Percentiles rank a stretch among this genome's conserved stretches.
These are phyloP conservation scores for Porites rus DNA, from an alignment of 92 coral and sea anemone genomes.

Conservation along the genomic window DNA sequence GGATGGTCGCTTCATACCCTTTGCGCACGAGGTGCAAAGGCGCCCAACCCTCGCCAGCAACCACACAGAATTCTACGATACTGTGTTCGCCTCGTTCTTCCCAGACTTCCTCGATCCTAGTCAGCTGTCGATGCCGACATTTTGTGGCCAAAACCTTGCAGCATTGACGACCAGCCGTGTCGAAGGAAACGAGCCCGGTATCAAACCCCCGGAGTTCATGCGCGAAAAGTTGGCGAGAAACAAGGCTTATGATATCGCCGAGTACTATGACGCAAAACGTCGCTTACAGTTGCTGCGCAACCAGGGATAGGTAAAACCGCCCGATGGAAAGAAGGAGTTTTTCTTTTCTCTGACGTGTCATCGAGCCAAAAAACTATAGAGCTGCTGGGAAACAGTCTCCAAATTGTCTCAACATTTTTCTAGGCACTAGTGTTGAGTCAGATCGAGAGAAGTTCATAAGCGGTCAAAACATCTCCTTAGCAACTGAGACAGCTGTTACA, in stretches of 20 bases:
- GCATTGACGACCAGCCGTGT: background rate
- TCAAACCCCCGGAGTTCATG: background rate
- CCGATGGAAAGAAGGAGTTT: background rate
- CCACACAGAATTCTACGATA: constrained; percentile 9
- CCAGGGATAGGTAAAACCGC: background rate
- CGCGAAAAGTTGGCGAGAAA: background rate
- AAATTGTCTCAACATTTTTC: no score
- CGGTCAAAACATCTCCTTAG: no score
- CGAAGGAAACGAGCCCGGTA: background rate
- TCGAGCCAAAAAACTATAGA: background rate
- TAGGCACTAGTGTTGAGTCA: no score
- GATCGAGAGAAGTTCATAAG: no score
- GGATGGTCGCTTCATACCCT: constrained; percentile 36
- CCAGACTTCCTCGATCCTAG: constrained; percentile 33
- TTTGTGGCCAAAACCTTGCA: constrained; percentile 5
- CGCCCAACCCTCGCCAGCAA: constrained; percentile 15
- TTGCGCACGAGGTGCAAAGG: background rate
- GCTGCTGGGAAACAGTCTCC: no score
- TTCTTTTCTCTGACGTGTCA: background rate
- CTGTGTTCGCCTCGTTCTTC: constrained; percentile 23
- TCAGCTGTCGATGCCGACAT: constrained; percentile 46
- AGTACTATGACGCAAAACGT: background rate
- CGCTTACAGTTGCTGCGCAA: background rate
- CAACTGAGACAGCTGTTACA: no score
- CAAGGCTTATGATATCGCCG: background rate